Conservation (phyloP, 2,113 vertebrate genomes). For the Mesocricetus auratus region DNA sequence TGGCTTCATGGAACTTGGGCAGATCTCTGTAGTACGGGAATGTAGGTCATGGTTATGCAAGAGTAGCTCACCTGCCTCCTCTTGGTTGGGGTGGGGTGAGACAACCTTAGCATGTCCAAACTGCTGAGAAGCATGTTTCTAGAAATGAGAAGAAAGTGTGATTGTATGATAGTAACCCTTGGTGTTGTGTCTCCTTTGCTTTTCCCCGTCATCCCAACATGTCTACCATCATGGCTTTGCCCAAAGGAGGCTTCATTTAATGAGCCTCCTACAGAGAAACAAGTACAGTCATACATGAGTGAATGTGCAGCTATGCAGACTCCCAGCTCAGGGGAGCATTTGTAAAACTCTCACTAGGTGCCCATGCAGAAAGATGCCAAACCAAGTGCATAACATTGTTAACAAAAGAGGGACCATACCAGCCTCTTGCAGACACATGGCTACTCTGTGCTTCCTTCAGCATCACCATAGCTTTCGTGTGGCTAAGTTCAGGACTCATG, state of each 20-base stretch:
- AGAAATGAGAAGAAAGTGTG: neutral
- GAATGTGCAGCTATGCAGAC: neutral
- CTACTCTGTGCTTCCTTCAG: neutral
- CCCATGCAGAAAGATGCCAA: neutral
- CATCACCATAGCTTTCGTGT: neutral
- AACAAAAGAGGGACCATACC: neutral
- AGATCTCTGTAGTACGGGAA: neutral
- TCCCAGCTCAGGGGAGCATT: neutral
- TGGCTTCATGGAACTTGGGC: neutral
- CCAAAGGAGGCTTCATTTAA: neutral
- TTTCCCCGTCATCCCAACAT: neutral
- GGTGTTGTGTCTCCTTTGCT: neutral
- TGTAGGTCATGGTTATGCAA: neutral
- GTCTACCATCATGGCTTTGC: neutral
- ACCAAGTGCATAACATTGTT: neutral
- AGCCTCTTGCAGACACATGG: neutral
- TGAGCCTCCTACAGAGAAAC: neutral
- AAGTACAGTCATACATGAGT: neutral
- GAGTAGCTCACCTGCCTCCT: neutral
- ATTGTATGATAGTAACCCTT: accelerated
- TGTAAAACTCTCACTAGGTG: neutral
- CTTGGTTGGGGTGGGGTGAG: neutral
- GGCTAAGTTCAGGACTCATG: neutral
- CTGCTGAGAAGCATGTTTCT: neutral
- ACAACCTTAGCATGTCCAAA: neutral